phyloP scores from a whole-genome alignment of 2,888 invertebrate species.

The Tryphoninae sp. region DNA sequence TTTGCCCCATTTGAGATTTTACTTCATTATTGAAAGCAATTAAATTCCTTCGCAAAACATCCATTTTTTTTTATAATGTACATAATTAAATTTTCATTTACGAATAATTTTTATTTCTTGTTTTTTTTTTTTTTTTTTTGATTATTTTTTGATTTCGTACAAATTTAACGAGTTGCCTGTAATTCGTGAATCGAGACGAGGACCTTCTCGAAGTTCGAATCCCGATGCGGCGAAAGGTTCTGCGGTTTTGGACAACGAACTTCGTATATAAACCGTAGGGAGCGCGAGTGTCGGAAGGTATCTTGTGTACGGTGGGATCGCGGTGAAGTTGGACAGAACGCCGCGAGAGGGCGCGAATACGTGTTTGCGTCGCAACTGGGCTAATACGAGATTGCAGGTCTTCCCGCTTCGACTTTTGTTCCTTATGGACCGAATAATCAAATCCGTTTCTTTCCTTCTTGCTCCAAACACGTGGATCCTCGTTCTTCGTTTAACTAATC shows the following conservation, averaged over 20 bases:
- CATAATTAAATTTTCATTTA: neutral
- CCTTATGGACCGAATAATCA: conserved; percentile 34
- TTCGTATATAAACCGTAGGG: neutral
- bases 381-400: conserved; percentile 70
- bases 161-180: neutral
- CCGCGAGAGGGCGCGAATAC: conserved; percentile 46
- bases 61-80: too few species aligned
- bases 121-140: neutral
- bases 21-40: too few species aligned
- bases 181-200: neutral
- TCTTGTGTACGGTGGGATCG: conserved; percentile 3
- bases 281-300: neutral
- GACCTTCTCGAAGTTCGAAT: conserved; percentile 7
- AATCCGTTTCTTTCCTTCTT: conserved; percentile 36
- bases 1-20: too few species aligned
- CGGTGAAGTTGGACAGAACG: conserved; percentile 25
- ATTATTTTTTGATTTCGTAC: neutral
- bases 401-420: neutral
- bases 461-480: neutral
- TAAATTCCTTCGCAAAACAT: too few species aligned
- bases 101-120: too few species aligned
- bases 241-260: conserved; percentile 36
- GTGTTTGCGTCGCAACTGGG: conserved; percentile 68
- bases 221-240: conserved; percentile 24
- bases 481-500: neutral